Evolutionary conservation across 2,888 invertebrate species (phyloP).

Genomic region (Agapetus fuscipes): DNA sequence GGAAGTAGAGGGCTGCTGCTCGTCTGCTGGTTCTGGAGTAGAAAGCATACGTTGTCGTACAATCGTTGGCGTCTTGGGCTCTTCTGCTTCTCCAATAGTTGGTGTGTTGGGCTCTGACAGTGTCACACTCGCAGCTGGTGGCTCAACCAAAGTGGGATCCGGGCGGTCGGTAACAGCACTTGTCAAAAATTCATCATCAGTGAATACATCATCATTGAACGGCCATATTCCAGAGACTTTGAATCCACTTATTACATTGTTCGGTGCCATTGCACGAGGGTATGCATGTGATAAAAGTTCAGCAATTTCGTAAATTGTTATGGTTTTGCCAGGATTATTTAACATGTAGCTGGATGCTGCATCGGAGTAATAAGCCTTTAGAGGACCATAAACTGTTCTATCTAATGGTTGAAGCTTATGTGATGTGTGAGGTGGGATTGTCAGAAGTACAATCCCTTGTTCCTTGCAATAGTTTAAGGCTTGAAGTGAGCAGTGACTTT

Average conservation of each 20-base stretch:
- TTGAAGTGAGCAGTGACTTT: constrained; percentile 25
- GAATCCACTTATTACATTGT: constrained; percentile 28
- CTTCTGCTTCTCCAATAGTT: no score
- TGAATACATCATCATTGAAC: constrained; percentile 25
- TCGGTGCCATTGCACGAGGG: constrained; percentile 26
- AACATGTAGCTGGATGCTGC: constrained; percentile 28
- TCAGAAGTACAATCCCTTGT: constrained; percentile 28
- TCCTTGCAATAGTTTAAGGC: constrained; percentile 26
- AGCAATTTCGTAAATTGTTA: constrained; percentile 30
- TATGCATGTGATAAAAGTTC: constrained; percentile 24
- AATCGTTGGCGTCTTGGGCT: no score
- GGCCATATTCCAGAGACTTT: constrained; percentile 25
- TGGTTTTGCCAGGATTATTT: constrained; percentile 28
- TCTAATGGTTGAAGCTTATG: constrained; percentile 33
- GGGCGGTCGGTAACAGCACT: constrained; percentile 22
- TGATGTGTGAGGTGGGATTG: constrained; percentile 31
- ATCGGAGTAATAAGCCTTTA: constrained; percentile 27
- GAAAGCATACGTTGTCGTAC: no score
- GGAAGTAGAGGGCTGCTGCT: no score
- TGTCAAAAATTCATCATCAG: constrained; percentile 24
- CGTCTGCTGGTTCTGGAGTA: no score
- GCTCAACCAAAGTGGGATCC: no score
- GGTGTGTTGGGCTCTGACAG: no score
- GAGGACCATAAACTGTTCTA: constrained; percentile 29
- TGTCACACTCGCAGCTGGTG: no score